Percentiles rank a stretch among this genome's conserved stretches.
phyloP scores from a whole-genome alignment of 1,140 invertebrate species.

The Listronotus oregonensis region DNA sequence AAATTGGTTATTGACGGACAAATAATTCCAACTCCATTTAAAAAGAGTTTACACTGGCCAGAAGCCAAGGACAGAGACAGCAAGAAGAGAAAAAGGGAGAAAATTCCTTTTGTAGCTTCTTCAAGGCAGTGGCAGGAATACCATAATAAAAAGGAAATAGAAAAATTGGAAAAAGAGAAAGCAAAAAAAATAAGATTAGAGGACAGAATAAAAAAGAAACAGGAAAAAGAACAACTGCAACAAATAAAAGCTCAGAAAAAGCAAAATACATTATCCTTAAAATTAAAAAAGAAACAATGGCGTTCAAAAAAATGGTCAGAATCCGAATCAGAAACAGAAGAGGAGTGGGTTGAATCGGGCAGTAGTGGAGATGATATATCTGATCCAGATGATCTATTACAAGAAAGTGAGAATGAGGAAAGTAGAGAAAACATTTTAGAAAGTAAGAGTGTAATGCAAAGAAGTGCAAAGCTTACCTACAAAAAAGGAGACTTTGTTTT shows the following conservation, averaged over 20 bases:
- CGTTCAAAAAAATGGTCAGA: background rate
- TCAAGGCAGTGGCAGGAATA: no score
- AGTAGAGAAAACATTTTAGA: background rate
- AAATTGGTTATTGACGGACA: background rate
- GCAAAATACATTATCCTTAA: conserved; percentile 1
- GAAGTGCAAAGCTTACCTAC: no score
- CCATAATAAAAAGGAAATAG: no score
- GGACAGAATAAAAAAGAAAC: background rate
- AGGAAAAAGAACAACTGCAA: background rate
- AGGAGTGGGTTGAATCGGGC: background rate
- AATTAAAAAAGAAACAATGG: background rate
- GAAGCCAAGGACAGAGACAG: background rate
- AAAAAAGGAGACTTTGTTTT: no score
- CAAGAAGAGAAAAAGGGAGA: background rate
- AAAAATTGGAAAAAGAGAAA: no score
- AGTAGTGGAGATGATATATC: background rate
- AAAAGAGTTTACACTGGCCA: background rate
- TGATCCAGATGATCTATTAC: background rate
- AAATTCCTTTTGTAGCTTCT: no score
- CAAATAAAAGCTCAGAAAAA: background rate
- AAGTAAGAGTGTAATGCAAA: no score
- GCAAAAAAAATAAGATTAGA: background rate
- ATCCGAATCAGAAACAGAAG: background rate
- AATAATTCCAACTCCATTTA: background rate
- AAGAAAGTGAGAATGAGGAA: background rate